Evolutionary conservation across 2,888 invertebrate species (phyloP).

Genomic region (Thyatira batis): DNA sequence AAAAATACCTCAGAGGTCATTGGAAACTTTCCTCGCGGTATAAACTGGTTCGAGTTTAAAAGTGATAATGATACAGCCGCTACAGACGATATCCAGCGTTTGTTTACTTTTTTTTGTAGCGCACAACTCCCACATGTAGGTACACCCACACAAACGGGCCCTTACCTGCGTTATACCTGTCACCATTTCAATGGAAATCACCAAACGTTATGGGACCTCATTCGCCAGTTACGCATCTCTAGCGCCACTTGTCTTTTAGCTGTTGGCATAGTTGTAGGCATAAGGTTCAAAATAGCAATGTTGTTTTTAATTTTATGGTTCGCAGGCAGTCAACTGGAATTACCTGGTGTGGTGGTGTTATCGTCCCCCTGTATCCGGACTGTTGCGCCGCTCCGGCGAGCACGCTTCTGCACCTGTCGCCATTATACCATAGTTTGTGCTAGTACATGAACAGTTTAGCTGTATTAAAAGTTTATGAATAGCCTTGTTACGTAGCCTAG

Average conservation of each 20-base stretch:
- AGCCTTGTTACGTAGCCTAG: background rate
- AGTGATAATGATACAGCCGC: slow-evolving; percentile 36
- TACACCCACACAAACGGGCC: slow-evolving; percentile 55
- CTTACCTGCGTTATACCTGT: slow-evolving; percentile 55
- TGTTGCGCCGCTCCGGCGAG: slow-evolving; percentile 55
- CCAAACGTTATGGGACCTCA: slow-evolving; percentile 10
- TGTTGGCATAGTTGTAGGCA: slow-evolving; percentile 2
- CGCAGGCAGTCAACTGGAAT: slow-evolving; percentile 52
- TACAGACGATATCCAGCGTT: slow-evolving; percentile 24
- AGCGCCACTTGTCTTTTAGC: slow-evolving; percentile 23
- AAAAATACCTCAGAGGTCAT: slow-evolving; percentile 4
- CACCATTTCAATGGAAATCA: slow-evolving; percentile 50
- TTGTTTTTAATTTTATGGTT: slow-evolving; percentile 21
- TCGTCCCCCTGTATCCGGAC: slow-evolving; percentile 56
- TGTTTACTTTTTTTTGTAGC: slow-evolving; percentile 60
- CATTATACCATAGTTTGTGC: slow-evolving; percentile 33
- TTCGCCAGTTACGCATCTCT: slow-evolving; percentile 9
- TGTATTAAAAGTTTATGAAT: slow-evolving; percentile 25
- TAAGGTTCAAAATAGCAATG: slow-evolving; percentile 9
- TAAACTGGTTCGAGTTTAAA: slow-evolving; percentile 21
- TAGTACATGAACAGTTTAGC: slow-evolving; percentile 15
- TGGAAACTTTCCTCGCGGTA: slow-evolving; percentile 7
- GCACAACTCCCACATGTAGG: slow-evolving; percentile 42
- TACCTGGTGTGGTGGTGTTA: slow-evolving; percentile 48
- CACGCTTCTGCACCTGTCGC: slow-evolving; percentile 71